Evolutionary conservation across 2,797 vertebrate genomes (phyloP).

Genomic region (Lutjanus campechanus): DNA sequence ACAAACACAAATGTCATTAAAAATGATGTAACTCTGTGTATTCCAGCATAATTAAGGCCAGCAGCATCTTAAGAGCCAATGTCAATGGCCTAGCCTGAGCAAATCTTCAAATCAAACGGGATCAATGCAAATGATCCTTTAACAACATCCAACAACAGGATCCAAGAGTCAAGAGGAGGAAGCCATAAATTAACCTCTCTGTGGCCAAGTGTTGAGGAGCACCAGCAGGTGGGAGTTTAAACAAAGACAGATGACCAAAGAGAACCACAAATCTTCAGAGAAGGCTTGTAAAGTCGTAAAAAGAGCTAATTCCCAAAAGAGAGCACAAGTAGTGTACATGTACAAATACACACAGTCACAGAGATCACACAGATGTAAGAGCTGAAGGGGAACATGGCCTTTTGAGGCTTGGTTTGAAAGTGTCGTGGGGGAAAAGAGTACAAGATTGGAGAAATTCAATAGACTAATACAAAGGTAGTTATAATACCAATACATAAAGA

Average conservation of each 20-base stretch:
- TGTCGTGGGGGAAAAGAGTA: neutral
- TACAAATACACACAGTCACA: neutral
- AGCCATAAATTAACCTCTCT: slow-evolving; percentile 49
- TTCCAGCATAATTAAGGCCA: neutral
- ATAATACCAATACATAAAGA: neutral
- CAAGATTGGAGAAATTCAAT: neutral
- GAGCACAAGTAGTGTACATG: no score
- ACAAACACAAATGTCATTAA: neutral
- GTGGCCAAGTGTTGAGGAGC: slow-evolving; percentile 40
- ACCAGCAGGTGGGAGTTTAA: slow-evolving; percentile 28
- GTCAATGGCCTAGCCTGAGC: neutral
- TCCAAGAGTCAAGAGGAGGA: slow-evolving; percentile 39
- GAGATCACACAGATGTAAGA: neutral
- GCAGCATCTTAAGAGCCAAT: slow-evolving; percentile 5
- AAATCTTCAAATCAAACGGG: slow-evolving; percentile 41
- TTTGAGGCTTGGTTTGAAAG: slow-evolving; percentile 6
- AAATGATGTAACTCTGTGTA: neutral
- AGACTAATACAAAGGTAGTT: neutral
- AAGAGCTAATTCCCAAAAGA: neutral
- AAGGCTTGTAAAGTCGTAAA: neutral
- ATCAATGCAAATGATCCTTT: slow-evolving; percentile 54
- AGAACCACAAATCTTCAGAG: slow-evolving; percentile 30
- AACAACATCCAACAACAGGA: slow-evolving; percentile 36
- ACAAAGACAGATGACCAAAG: slow-evolving; percentile 34
- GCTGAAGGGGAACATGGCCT: neutral